A percentile compares a stretch with the other conserved stretches of the same genome.
These are phyloP conservation scores for Sarcophaga rosellei DNA, from an alignment of 2,888 invertebrate species.

Conservation along the genomic window DNA sequence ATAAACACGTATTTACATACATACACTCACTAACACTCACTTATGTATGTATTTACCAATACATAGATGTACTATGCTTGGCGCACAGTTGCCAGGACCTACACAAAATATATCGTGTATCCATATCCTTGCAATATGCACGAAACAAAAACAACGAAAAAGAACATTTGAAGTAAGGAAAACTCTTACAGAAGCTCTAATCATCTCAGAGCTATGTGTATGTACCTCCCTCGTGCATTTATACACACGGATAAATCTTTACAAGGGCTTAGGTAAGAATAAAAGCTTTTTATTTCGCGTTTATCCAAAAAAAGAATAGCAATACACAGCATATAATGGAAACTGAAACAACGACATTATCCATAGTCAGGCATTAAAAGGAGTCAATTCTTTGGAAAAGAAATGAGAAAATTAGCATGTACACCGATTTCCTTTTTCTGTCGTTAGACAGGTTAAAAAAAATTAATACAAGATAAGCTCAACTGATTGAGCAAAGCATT, in stretches of 20 bases:
- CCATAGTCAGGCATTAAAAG: conserved; percentile 3
- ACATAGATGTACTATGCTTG: neutral
- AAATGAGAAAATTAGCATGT: neutral
- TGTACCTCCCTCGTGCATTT: neutral
- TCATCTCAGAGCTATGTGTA: neutral
- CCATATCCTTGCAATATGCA: conserved; percentile 23
- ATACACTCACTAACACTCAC: neutral
- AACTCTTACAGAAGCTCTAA: neutral
- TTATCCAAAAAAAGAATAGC: conserved; percentile 39
- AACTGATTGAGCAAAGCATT: too few species aligned
- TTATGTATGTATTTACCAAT: too few species aligned
- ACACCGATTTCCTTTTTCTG: too few species aligned
- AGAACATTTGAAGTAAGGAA: conserved; percentile 27
- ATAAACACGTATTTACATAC: conserved; percentile 28
- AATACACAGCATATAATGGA: conserved; percentile 8
- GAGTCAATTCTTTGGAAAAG: neutral
- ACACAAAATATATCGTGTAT: neutral
- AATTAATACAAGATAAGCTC: too few species aligned
- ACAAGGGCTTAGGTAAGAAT: conserved; percentile 55
- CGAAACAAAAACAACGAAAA: conserved; percentile 29
- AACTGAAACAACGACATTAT: neutral
- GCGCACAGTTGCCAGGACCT: neutral
- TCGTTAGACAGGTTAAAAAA: too few species aligned
- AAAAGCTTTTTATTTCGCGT: conserved; percentile 60
- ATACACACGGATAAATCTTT: conserved; percentile 28